phyloP scores from a whole-genome alignment of 2,888 invertebrate species.

The Cylindroiulus punctatus region DNA sequence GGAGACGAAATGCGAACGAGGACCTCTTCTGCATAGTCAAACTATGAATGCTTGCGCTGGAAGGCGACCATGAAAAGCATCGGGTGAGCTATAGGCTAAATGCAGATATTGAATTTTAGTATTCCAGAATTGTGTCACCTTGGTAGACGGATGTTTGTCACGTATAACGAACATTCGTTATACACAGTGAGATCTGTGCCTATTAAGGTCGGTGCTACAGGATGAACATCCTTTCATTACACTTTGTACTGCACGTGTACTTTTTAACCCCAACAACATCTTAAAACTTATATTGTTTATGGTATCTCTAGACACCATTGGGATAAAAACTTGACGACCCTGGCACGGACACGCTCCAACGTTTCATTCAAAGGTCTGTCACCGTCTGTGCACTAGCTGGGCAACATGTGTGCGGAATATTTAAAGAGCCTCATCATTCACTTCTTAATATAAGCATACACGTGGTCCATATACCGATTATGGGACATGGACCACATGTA shows the following conservation, averaged over 20 bases:
- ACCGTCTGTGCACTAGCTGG: no score
- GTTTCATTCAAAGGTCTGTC: neutral
- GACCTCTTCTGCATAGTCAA: neutral
- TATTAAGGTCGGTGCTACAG: neutral
- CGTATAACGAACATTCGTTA: neutral
- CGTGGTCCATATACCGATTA: no score
- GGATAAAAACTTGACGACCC: neutral
- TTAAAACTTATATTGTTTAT: neutral
- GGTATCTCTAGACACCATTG: neutral
- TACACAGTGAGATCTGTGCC: neutral
- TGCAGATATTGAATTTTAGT: neutral
- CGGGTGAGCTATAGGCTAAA: neutral
- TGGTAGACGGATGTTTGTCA: neutral
- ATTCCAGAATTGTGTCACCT: neutral
- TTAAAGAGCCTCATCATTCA: neutral
- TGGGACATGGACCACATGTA: no score
- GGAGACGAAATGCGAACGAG: conserved; percentile 11
- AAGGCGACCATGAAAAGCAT: conserved; percentile 30
- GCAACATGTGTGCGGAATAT: neutral
- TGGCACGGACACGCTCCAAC: neutral
- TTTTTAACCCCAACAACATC: neutral
- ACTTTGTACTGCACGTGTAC: neutral
- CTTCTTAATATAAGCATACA: neutral
- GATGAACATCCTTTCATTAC: neutral
- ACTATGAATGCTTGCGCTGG: neutral